These are phyloP conservation scores for Brachionus plicatilis DNA, from an alignment of 1,140 invertebrate species.

Conservation along the genomic window DNA sequence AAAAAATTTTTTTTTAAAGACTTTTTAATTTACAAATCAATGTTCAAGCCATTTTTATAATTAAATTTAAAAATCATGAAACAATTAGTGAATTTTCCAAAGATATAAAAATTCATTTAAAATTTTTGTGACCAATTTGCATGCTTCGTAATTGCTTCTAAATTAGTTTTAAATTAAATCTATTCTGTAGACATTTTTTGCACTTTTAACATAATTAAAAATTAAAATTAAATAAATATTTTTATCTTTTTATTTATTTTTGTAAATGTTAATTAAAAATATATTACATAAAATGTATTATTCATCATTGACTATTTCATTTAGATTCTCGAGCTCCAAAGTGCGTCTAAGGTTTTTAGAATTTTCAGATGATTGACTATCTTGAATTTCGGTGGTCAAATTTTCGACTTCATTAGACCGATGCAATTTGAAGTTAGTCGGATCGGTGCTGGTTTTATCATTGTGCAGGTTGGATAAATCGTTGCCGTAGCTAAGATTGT, in stretches of 20 bases:
- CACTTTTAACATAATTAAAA: not conserved
- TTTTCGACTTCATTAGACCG: slow-evolving; percentile 2
- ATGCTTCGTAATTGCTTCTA: too few relatives aligned
- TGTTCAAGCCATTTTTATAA: too few relatives aligned
- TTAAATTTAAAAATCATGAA: too few relatives aligned
- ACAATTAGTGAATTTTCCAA: too few relatives aligned
- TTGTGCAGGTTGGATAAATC: not conserved
- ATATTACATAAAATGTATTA: not conserved
- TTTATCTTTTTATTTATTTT: not conserved
- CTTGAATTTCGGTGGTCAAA: not conserved
- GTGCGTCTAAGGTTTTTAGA: not conserved
- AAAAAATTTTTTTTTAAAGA: too few relatives aligned
- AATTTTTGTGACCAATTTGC: too few relatives aligned
- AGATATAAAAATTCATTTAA: too few relatives aligned
- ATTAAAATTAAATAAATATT: too few relatives aligned
- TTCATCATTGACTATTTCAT: slow-evolving; percentile 7
- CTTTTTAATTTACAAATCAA: too few relatives aligned
- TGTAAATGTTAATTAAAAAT: not conserved
- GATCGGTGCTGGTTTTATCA: not conserved
- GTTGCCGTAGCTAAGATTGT: slow-evolving; percentile 1
- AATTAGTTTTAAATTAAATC: too few relatives aligned
- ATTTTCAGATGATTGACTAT: not conserved
- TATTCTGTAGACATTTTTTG: not conserved
- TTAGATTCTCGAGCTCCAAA: slow-evolving; percentile 12
- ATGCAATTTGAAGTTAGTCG: not conserved